Percentiles rank a stretch among this genome's conserved stretches.
phyloP scores from a whole-genome alignment of 2,113 vertebrate species.

The Rhabdornis inornatus region DNA sequence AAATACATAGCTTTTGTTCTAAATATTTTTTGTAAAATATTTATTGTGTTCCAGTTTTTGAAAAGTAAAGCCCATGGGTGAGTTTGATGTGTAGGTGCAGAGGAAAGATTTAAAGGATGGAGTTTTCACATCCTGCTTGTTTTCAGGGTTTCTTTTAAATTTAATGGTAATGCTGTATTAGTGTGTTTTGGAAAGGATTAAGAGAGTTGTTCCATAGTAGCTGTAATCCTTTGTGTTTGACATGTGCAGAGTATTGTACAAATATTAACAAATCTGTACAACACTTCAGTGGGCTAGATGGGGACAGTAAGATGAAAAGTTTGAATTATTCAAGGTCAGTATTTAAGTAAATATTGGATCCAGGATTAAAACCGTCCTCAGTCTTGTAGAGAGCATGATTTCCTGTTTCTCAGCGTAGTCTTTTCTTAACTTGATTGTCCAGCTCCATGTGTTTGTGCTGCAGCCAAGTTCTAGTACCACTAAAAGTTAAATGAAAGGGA shows the following conservation, averaged over 20 bases:
- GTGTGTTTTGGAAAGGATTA: slow-evolving; percentile 25
- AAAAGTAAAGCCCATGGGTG: background rate
- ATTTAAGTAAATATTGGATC: slow-evolving; percentile 16
- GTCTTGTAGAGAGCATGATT: background rate
- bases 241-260: background rate
- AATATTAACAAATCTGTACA: slow-evolving; percentile 33
- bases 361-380: background rate
- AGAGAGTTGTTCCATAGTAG: background rate
- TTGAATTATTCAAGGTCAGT: background rate
- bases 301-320: background rate
- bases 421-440: background rate
- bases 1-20: background rate
- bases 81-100: background rate
- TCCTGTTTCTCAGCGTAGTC: background rate
- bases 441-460: background rate
- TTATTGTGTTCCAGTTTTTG: background rate
- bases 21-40: background rate
- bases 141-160: background rate
- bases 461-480: background rate
- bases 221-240: slow-evolving; percentile 9
- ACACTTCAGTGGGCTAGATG: background rate
- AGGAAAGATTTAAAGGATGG: background rate
- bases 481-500: background rate
- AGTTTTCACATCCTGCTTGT: background rate
- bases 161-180: background rate